Conservation (phyloP, 2,888 invertebrate genomes). For the Acanthosepion lycidas region DNA sequence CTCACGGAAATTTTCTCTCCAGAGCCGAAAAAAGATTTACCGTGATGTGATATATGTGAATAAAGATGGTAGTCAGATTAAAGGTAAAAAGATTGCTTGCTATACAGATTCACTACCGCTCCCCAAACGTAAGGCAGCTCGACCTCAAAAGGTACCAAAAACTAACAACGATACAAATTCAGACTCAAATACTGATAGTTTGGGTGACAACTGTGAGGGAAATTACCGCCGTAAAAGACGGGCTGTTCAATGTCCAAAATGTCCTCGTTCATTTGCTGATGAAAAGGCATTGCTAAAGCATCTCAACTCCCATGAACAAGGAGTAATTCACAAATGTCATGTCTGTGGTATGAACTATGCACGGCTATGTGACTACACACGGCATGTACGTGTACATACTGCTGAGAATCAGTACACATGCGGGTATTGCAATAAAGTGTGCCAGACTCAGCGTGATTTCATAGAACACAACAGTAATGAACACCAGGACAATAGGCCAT, state of each 20-base stretch:
- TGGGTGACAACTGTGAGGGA: not conserved
- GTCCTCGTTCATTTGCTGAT: slow-evolving; percentile 44
- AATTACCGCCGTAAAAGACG: slow-evolving; percentile 34
- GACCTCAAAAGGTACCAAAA: slow-evolving; percentile 36
- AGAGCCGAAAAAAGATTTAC: slow-evolving; percentile 40
- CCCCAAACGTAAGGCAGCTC: slow-evolving; percentile 39
- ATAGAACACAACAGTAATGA: slow-evolving; percentile 55
- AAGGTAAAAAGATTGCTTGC: slow-evolving; percentile 41
- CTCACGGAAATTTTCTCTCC: not conserved
- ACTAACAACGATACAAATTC: not conserved
- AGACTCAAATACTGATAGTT: not conserved
- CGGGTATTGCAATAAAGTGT: slow-evolving; percentile 55
- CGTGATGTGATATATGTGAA: slow-evolving; percentile 46
- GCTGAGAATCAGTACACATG: slow-evolving; percentile 55
- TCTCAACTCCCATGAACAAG: slow-evolving; percentile 50
- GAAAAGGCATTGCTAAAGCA: slow-evolving; percentile 42
- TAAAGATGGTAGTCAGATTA: slow-evolving; percentile 42
- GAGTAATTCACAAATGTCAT: slow-evolving; percentile 54
- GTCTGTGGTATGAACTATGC: slow-evolving; percentile 57
- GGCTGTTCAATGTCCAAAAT: slow-evolving; percentile 46
- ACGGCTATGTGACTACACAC: slow-evolving; percentile 57
- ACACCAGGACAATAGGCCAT: slow-evolving; percentile 59
- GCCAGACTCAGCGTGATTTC: slow-evolving; percentile 54
- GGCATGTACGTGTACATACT: slow-evolving; percentile 58
- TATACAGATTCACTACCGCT: slow-evolving; percentile 4